Conservation (phyloP, 2,797 vertebrate genomes). For the Chanos chanos region DNA sequence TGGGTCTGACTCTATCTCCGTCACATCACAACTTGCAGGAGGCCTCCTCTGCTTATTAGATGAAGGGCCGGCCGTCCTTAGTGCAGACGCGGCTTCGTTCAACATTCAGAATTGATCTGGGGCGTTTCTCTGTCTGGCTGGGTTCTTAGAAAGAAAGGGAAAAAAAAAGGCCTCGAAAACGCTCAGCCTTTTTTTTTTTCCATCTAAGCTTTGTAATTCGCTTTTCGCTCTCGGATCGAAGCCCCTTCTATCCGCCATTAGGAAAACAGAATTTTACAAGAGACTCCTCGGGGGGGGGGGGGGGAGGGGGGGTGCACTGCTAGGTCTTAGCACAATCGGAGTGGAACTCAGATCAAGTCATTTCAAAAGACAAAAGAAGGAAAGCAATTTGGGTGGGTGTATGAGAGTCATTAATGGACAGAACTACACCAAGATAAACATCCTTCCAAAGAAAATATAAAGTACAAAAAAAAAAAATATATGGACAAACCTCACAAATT, state of each 20-base stretch:
- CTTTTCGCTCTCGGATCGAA: conserved; percentile 46
- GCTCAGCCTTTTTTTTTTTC: conserved; percentile 24
- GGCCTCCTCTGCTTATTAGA: conserved; percentile 68
- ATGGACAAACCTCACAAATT: not conserved
- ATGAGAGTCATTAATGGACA: too few species aligned
- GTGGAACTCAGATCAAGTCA: too few species aligned
- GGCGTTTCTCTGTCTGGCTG: conserved; percentile 49
- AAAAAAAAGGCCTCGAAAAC: conserved; percentile 2
- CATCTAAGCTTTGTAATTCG: conserved; percentile 41
- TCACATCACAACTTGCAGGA: conserved; percentile 71
- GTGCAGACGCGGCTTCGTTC: conserved; percentile 57
- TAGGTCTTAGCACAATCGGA: too few species aligned
- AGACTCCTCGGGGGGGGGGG: conserved; percentile 44
- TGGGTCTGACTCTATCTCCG: conserved; percentile 53
- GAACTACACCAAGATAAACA: too few species aligned
- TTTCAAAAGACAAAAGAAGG: too few species aligned
- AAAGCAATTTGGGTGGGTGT: too few species aligned
- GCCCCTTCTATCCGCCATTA: conserved; percentile 33
- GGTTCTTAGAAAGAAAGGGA: conserved; percentile 38
- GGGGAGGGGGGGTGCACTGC: not conserved
- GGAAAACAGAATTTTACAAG: conserved; percentile 43
- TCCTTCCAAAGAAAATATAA: too few species aligned
- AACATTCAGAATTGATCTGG: conserved; percentile 72
- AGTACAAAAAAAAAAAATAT: too few species aligned
- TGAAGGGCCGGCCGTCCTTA: conserved; percentile 54